phyloP scores from a whole-genome alignment of 2,888 invertebrate genomes.

The Glyphotaelius pellucidus region DNA sequence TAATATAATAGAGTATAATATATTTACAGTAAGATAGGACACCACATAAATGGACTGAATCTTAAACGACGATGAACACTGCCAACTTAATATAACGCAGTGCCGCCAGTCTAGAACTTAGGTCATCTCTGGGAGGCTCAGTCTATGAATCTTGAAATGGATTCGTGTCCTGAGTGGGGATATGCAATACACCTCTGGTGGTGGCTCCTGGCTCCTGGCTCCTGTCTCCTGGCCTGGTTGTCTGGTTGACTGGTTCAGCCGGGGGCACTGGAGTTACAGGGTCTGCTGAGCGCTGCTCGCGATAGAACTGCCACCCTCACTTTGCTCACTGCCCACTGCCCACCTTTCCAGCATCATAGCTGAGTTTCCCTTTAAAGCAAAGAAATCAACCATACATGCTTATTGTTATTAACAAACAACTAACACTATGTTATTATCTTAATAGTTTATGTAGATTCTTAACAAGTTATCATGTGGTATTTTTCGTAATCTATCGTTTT shows the following conservation, averaged over 20 bases:
- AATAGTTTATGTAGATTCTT: conserved; percentile 4
- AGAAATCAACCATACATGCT: conserved; percentile 61
- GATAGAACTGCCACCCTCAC: conserved; percentile 69
- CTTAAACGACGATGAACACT: conserved; percentile 28
- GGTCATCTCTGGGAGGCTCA: not conserved
- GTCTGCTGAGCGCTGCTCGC: conserved; percentile 62
- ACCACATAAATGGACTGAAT: conserved; percentile 52
- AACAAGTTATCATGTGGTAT: not conserved
- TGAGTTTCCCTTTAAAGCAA: conserved; percentile 79
- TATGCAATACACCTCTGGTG: conserved; percentile 27
- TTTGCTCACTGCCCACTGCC: conserved; percentile 72
- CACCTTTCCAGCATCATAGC: conserved; percentile 80
- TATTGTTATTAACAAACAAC: not conserved
- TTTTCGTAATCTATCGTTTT: not conserved
- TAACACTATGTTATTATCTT: not conserved
- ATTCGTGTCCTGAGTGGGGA: conserved; percentile 12
- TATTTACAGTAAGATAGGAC: conserved; percentile 52
- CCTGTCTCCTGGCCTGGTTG: not conserved
- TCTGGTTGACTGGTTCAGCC: not conserved
- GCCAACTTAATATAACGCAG: not conserved
- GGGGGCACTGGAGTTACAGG: conserved; percentile 59
- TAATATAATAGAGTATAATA: conserved; percentile 44
- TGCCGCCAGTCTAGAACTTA: conserved; percentile 13
- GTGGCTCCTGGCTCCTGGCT: not conserved
- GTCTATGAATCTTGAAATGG: conserved; percentile 4